Percentiles rank a stretch among this genome's conserved stretches.
Conservation (phyloP, 1,140 invertebrate species). For the Drosophila kikkawai region DNA sequence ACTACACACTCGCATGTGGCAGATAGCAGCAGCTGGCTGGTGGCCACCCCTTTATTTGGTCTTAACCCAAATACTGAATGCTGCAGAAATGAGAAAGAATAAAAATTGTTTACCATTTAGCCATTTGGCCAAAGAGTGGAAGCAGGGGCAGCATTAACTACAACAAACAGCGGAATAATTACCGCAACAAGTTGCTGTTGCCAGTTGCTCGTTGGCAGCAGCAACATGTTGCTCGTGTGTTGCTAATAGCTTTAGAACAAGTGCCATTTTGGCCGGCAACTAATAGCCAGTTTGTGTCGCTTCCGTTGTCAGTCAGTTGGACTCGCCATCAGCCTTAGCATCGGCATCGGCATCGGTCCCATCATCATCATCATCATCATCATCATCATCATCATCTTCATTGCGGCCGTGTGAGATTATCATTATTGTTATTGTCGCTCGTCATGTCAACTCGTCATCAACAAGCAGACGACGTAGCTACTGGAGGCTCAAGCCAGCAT, state of each 20-base stretch:
- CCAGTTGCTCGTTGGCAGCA: constrained; percentile 29
- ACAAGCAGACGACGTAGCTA: constrained; percentile 52
- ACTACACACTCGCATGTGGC: constrained; percentile 22
- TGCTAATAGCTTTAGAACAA: constrained; percentile 83
- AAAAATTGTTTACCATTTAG: constrained; percentile 79
- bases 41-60: constrained; percentile 82
- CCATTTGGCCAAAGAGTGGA: constrained; percentile 10
- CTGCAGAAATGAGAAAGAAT: constrained; percentile 51
- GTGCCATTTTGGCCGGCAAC: constrained; percentile 81
- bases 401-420: constrained; percentile 72
- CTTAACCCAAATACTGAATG: constrained; percentile 79
- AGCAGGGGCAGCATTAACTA: constrained; percentile 11
- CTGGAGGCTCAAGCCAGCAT: constrained; percentile 3
- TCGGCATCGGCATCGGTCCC: constrained; percentile 26
- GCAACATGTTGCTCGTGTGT: constrained; percentile 66
- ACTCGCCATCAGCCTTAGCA: constrained; percentile 33
- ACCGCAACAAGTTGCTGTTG: constrained; percentile 72
- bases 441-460: constrained; percentile 83
- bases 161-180: constrained; percentile 67
- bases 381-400: constrained; percentile 43
- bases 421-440: constrained; percentile 84
- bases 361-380: constrained; percentile 43
- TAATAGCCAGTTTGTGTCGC: constrained; percentile 83
- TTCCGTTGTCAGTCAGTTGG: constrained; percentile 72
- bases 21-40: constrained; percentile 36